A percentile compares a stretch with the other conserved stretches of the same genome.
These are phyloP conservation scores for Propithecus perrieri DNA, from an alignment of 2,797 vertebrate genomes.

Conservation along the genomic window DNA sequence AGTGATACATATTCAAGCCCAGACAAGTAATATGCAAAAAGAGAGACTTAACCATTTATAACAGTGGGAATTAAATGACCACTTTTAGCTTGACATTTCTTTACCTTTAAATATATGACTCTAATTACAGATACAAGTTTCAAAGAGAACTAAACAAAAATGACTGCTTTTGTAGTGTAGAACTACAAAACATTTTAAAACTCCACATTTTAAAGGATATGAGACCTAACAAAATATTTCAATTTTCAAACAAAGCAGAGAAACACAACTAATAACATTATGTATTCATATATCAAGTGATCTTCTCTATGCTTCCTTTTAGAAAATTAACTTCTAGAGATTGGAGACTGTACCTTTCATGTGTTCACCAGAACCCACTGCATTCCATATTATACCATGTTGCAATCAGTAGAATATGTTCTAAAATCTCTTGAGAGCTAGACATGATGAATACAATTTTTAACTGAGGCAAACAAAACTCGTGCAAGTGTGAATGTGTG, in stretches of 20 bases:
- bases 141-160: conserved; percentile 75
- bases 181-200: neutral
- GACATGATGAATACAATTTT: neutral
- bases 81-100: conserved; percentile 78
- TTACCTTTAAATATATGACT: conserved; percentile 85
- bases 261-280: neutral
- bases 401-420: neutral
- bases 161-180: conserved; percentile 68
- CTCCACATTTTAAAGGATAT: neutral
- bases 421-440: conserved; percentile 17
- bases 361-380: neutral
- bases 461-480: neutral
- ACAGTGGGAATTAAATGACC: conserved; percentile 70
- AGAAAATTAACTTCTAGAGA: neutral
- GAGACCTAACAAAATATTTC: neutral
- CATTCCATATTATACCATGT: neutral
- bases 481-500: neutral
- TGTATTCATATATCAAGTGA: neutral
- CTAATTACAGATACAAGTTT: conserved; percentile 81
- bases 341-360: neutral
- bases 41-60: conserved; percentile 51
- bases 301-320: neutral
- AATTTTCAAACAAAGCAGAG: conserved; percentile 15
- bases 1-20: conserved; percentile 65
- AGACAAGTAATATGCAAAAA: conserved; percentile 67